These are phyloP conservation scores for Passer montanus DNA, from an alignment of 2,113 vertebrate species.

Conservation along the genomic window DNA sequence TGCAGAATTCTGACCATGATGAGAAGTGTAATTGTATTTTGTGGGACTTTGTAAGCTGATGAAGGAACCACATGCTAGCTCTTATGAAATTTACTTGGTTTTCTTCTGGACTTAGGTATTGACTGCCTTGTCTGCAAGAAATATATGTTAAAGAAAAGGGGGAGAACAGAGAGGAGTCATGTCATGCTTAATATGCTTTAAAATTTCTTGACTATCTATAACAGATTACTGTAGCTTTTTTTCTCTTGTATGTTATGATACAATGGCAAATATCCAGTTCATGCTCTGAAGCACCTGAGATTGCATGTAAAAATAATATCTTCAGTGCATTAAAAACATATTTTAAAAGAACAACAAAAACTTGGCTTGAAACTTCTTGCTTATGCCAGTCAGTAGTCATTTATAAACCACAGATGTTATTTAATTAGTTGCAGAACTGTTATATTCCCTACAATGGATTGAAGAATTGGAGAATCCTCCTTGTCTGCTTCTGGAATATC, in stretches of 20 bases:
- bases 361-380: not conserved
- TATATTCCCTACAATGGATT: conserved; percentile 93
- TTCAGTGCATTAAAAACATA: not conserved
- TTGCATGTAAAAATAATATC: not conserved
- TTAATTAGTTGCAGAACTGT: conserved; percentile 84
- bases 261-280: not conserved
- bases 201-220: not conserved
- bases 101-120: not conserved
- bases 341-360: not conserved
- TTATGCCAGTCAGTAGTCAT: not conserved
- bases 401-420: not conserved
- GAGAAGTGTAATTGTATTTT: not conserved
- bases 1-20: not conserved
- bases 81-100: not conserved
- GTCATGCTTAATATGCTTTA: not conserved
- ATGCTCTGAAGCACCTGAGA: not conserved
- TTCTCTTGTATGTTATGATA: not conserved
- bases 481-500: conserved; percentile 74
- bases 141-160: not conserved
- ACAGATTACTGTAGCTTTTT: not conserved
- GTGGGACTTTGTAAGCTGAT: not conserved
- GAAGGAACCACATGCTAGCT: not conserved
- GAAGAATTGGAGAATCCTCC: conserved; percentile 83
- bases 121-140: not conserved
- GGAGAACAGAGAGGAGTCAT: not conserved